Evolutionary conservation across 2,113 vertebrate species (phyloP), one percentile per base, ranked within the genome.

Genomic region (Amblyopsis rosae): DNA sequence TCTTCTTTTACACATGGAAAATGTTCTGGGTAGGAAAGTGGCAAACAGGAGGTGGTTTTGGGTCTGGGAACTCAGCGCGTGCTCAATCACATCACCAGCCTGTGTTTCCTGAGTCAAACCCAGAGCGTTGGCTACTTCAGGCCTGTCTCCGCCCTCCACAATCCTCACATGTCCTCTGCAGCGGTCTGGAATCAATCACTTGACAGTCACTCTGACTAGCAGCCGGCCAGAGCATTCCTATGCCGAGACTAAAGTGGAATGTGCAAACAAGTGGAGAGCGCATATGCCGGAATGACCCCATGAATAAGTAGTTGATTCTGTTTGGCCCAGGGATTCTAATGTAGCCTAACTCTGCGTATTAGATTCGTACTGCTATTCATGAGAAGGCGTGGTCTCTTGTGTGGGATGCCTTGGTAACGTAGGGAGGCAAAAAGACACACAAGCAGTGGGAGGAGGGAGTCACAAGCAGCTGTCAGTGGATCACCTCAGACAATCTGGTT

Each of bases 11-110:
- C 12, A 49, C 16, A 32, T 62, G 57, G 47, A 41, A 62, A 19
- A 67, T 74, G 62, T 64, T 53, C 68, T 46, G 46, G 56, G 73
- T 49, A 70, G 72, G 72, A 58, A 73, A 45, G 16, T 57, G 65
- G 71, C 58, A 80, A 82, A 80, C 84, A 86, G 82, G 82, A 88
- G 85, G 81, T 84, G 82, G 81, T 85, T 82, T 84, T 84, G 79
- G 86, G 82, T 83, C 62, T 76, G 17, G 61, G 17, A 76, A 66
- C 62, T 66, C 59, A 55, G n/a, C 2, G 12, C 69, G 35, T 85
- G 84, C 77, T 87, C 80, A 86, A 87, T 89, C 82, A 87, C 72
- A 73, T 71, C 57, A 41, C 61, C 55, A 69, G 35, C 50, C n/a
- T 53, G 61, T 66, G 72, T 64, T 61, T 67, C 54, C 67, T 75